Evolutionary conservation across 2,113 vertebrate genomes (phyloP), one percentile per base, ranked within the genome.

Genomic region (Rhinopomastus cyanomelas): DNA sequence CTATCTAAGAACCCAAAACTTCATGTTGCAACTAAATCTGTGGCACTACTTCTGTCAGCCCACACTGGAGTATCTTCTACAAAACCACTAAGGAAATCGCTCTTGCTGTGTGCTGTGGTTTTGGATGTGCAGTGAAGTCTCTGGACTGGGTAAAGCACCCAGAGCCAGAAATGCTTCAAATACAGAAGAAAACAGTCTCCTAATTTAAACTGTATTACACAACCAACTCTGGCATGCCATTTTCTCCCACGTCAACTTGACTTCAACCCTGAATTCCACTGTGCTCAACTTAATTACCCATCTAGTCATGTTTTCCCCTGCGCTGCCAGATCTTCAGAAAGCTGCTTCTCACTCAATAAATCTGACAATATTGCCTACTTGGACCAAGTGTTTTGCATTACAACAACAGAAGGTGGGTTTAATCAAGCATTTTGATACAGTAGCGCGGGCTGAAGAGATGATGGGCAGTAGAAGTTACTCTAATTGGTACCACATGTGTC

Each of bases 261-360:
- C 87, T 94, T 93, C 90, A 91, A 94, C 89, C 87, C 93, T 17
- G 52, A 95, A 95, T 88, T 94, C 87, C 81, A 72, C 62, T 18
- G 57, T 30, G 81, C 71, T 95, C 82, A 87, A 87, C 62, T 89
- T 87, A 90, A 93, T 96, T 93, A 94, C 85, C 90, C 81, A 83
- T 67, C 90, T 85, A 89, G 92, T 90, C 75, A 46, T 90, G 88
- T 71, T 85, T 85, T 90, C 72, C 75, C 55, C n/a, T 90, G 81
- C 83, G 61, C 14, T 81, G 86, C 90, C 87, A 94, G 78, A 36
- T 94, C 86, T 83, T 95, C 90, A 89, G 87, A 92, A 95, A 85
- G 88, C 89, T 65, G 85, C 92, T 93, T 96, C 82, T 96, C 93
- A 95, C 89, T 95, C 87, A 91, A 90, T 96, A 94, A 95, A 96